Conservation (phyloP, 2,113 vertebrate genomes). For the Nannospalax galili region DNA sequence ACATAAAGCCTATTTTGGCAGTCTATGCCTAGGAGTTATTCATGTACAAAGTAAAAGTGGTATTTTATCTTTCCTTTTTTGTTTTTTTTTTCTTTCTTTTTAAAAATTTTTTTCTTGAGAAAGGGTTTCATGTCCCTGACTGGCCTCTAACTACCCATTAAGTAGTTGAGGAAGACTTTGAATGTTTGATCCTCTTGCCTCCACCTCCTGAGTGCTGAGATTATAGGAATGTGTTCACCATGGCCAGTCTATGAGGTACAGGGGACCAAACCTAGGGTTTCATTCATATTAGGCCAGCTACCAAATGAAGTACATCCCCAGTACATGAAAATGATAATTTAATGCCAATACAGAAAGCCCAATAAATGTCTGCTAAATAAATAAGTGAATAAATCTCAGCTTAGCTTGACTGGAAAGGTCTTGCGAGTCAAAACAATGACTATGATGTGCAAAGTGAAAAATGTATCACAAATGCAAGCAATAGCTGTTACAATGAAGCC, state of each 20-base stretch:
- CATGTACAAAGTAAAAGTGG: background rate
- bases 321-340: background rate
- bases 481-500: background rate
- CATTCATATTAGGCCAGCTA: background rate
- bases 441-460: background rate
- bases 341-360: background rate
- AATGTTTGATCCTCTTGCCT: background rate
- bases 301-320: background rate
- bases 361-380: constrained; percentile 31
- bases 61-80: background rate
- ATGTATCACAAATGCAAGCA: constrained; percentile 5
- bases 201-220: background rate
- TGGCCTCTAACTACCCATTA: background rate
- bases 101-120: background rate
- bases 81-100: too few relatives aligned
- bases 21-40: background rate
- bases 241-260: background rate
- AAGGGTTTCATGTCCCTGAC: background rate
- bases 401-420: background rate
- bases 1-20: background rate
- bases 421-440: background rate
- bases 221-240: background rate
- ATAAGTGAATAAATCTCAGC: background rate
- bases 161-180: background rate
- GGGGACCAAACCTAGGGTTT: background rate